phyloP scores from a whole-genome alignment of 1,140 invertebrate genomes.

The Drosophila cardini region DNA sequence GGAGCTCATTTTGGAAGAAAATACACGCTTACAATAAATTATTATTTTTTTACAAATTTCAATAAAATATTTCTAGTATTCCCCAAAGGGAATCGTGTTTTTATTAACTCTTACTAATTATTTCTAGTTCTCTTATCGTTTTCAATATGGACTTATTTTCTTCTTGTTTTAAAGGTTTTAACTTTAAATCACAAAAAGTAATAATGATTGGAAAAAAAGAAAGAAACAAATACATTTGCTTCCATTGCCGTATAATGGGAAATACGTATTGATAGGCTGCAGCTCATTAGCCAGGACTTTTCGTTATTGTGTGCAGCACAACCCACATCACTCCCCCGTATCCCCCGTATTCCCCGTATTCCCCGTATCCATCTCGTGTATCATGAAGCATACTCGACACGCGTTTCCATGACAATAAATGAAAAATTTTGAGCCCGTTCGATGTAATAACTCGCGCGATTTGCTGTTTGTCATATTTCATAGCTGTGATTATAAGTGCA shows the following conservation, averaged over 20 bases:
- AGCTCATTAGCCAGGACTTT: constrained; percentile 25
- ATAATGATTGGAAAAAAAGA: neutral
- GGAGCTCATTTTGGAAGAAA: too few relatives aligned
- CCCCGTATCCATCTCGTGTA: neutral
- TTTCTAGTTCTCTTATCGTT: too few relatives aligned
- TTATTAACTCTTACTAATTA: too few relatives aligned
- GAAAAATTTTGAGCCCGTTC: constrained; percentile 77
- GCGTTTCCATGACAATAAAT: constrained; percentile 66
- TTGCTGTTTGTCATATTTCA: constrained; percentile 78
- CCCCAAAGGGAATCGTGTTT: too few relatives aligned
- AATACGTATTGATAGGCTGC: neutral
- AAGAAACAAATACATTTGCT: neutral
- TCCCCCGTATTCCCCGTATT: neutral
- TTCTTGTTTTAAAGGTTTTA: too few relatives aligned
- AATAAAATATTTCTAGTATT: too few relatives aligned
- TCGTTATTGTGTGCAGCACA: neutral
- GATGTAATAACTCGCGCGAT: constrained; percentile 75
- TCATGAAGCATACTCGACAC: constrained; percentile 1
- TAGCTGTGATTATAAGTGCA: constrained; percentile 45
- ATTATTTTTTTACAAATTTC: too few relatives aligned
- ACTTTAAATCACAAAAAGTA: too few relatives aligned
- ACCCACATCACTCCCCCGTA: neutral
- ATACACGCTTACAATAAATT: too few relatives aligned
- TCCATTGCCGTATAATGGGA: neutral
- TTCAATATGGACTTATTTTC: too few relatives aligned